phyloP scores from a whole-genome alignment of 1,140 invertebrate genomes.

The Geopemphigus sp. region DNA sequence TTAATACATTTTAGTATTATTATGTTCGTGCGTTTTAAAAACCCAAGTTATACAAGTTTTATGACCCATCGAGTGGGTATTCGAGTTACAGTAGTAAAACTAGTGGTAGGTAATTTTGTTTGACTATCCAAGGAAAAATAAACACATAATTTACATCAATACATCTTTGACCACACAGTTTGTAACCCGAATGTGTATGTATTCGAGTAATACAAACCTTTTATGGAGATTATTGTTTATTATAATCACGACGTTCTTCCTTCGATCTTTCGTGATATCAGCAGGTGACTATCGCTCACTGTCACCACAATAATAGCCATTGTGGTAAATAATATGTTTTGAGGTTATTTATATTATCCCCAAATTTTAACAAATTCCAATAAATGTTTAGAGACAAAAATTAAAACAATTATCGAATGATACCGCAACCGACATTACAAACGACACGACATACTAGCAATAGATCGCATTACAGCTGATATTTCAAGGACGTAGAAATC shows the following conservation, averaged over 20 bases:
- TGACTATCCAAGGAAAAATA: not conserved
- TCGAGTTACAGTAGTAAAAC: not conserved
- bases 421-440: not conserved
- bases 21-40: slow-evolving; percentile 5
- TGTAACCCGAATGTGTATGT: slow-evolving; percentile 25
- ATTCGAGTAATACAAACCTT: slow-evolving; percentile 32
- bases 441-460: not conserved
- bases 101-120: not conserved
- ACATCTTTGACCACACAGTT: slow-evolving; percentile 40
- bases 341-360: slow-evolving; percentile 5
- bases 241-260: slow-evolving; percentile 23
- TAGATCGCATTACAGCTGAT: not conserved
- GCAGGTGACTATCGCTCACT: not conserved
- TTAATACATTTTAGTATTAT: slow-evolving; percentile 40
- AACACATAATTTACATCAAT: slow-evolving; percentile 38
- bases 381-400: too few species aligned
- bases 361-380: not conserved
- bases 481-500: not conserved
- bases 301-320: not conserved
- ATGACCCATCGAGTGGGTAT: not conserved
- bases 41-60: slow-evolving; percentile 17
- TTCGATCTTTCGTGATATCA: not conserved
- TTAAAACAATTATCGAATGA: not conserved
- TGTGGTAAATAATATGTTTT: not conserved
- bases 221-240: slow-evolving; percentile 28